Base-by-base conservation (phyloP, 2,113 vertebrate species). In the Amphilophus citrinellus region DNA sequence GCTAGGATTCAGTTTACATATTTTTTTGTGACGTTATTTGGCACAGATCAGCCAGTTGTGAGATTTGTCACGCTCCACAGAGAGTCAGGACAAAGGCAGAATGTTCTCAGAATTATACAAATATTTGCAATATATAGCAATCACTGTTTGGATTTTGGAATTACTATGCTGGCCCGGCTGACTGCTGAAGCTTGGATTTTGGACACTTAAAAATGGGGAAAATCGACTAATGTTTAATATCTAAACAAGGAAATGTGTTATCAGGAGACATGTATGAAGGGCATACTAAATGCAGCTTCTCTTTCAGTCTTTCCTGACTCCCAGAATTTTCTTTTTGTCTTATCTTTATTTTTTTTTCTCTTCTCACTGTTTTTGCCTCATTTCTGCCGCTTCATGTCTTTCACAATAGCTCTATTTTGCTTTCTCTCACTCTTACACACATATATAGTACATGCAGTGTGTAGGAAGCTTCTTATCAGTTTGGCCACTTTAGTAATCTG, bases 401-500 rank as follows among this genome's bases (percentile, higher is more conserved):
- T 62, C 14, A 63, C 22, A 3, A 35, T 20, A 66, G 58, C 30
- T 24, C 42, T 77, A 11, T 53, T 50, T 75, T 79, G 56, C 14
- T 77, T 68, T 73, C 11, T 76, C 11, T 77, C 35, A 60, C 6
- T 68, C 56, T 47, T n/a, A 83, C 76, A 84, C 58, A 88, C 42
- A 78, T 3, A 88, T 15, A 13, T 18, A 66, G 27, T 53, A n/a
- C 27, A 75, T 71, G 53, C 65, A 83, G 63, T 88, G 61, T 66
- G 76, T 84, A 86, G 87, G 88, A 94, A 83, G 82, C 59, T 47
- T 85, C 89, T 95, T 91, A 94, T 95, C 95, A 92, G 84, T 85
- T 59, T 37, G 14, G 24, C 68, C 80, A 79, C 68, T 76, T 77
- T 81, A 82, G 86, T 84, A 79, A 86, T 86, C 91, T 87, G 60